Evolutionary conservation across 2,113 vertebrate species (phyloP), one percentile per base, ranked within the genome.

Genomic region (Seriola dumerili): DNA sequence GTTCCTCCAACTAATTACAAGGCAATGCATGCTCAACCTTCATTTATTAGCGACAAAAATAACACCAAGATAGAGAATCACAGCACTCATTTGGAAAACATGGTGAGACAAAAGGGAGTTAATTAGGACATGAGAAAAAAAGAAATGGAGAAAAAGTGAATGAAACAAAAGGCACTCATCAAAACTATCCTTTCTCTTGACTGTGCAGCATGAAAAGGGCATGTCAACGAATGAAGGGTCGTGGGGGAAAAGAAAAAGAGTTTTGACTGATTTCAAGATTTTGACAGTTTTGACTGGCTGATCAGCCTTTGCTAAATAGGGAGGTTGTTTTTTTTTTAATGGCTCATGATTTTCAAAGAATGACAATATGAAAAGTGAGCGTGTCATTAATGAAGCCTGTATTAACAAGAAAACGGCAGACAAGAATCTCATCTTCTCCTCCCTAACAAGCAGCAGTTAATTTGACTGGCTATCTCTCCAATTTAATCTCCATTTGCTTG

Each of bases 1-100:
- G 93, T 93, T 91, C 86, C 92, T 90, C 89, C 80, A 74, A 70
- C 92, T 94, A 93, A 95, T 94, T 95, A 94, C 83, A 67, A 91
- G 88, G 91, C 90, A 50, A 88, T 81, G 87, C 80, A 71, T 88
- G 87, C 87, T 85, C 89, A 87, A 90, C 85, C 85, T 91, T 89
- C 78, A 76, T 93, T 92, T 91, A 92, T 89, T 87, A 90, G 83
- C 55, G 72, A 87, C 86, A 84, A 77, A 93, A 91, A 93, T 86
- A 93, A 91, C 85, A 85, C 70, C 5, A 25, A 88, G 80, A 88
- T 89, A 72, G 88, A 88, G 80, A 89, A 88, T 91, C 88, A 79
- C 87, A 69, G 80, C 70, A 16, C 72, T 92, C 83, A 85, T 91
- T 92, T 88, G 77, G 83, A 93, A 91, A 91, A 90, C 91, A 93